Evolutionary conservation across 2,797 vertebrate genomes (phyloP).

Genomic region (Tolypeutes matacus): DNA sequence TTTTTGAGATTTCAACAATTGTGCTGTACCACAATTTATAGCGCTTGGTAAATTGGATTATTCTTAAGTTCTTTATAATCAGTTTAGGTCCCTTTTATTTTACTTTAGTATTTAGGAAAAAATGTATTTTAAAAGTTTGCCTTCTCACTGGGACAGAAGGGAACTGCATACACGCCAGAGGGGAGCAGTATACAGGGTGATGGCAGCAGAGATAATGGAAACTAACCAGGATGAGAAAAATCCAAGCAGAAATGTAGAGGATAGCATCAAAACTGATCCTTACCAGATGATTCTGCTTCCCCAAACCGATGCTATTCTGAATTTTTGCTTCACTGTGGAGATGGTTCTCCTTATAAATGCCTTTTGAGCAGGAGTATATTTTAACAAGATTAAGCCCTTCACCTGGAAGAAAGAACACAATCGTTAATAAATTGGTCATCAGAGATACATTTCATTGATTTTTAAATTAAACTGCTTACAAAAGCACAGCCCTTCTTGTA

Average conservation of each 20-base stretch:
- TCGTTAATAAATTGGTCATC: constrained; percentile 4
- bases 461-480: background rate
- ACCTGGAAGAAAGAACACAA: background rate
- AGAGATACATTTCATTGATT: constrained; percentile 12
- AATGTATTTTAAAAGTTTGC: background rate
- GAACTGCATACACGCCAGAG: background rate
- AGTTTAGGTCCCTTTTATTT: constrained; percentile 41
- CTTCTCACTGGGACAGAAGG: background rate
- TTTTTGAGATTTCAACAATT: constrained; percentile 63
- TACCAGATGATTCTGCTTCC: background rate
- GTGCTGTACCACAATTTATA: background rate
- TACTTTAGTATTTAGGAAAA: background rate
- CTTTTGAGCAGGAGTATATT: background rate
- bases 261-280: background rate
- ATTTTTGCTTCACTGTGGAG: background rate
- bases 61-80: background rate
- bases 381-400: constrained; percentile 37
- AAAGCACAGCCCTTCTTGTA: background rate
- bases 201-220: background rate
- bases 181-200: background rate
- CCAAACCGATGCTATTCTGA: background rate
- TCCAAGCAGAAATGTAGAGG: background rate
- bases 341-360: background rate
- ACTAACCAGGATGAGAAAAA: background rate
- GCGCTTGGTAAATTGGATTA: background rate